Conservation (phyloP, 1,140 invertebrate species). For the Pomacea maculata region DNA sequence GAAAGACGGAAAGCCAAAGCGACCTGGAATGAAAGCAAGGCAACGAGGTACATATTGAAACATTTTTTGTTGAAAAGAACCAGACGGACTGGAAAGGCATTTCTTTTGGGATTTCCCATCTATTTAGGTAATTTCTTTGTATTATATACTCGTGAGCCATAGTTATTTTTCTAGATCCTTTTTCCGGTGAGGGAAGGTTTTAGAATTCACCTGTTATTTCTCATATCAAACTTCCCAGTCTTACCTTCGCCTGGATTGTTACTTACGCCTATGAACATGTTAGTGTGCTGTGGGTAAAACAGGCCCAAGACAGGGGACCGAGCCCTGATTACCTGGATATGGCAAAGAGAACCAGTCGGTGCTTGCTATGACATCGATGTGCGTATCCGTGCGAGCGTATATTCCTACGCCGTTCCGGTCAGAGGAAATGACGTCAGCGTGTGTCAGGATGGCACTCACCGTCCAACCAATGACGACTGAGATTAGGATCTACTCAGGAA, state of each 20-base stretch:
- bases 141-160: neutral
- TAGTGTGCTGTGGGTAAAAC: neutral
- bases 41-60: neutral
- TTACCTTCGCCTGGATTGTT: neutral
- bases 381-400: conserved; percentile 49
- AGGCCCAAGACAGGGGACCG: neutral
- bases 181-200: too few species aligned
- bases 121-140: neutral
- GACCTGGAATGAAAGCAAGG: conserved; percentile 30
- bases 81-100: neutral
- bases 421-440: conserved; percentile 32
- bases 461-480: conserved; percentile 51
- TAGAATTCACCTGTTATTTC: too few species aligned
- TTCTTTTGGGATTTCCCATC: neutral
- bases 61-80: too few species aligned
- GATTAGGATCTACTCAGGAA: conserved; percentile 42
- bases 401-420: conserved; percentile 34
- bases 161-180: neutral
- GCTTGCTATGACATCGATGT: conserved; percentile 33
- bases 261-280: neutral
- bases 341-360: conserved; percentile 50
- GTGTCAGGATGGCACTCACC: conserved; percentile 45
- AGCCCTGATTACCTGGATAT: conserved; percentile 45
- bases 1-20: conserved; percentile 48
- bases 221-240: too few species aligned